Evolutionary conservation across 2,888 invertebrate species (phyloP).

Genomic region (Coenonympha glycerion): DNA sequence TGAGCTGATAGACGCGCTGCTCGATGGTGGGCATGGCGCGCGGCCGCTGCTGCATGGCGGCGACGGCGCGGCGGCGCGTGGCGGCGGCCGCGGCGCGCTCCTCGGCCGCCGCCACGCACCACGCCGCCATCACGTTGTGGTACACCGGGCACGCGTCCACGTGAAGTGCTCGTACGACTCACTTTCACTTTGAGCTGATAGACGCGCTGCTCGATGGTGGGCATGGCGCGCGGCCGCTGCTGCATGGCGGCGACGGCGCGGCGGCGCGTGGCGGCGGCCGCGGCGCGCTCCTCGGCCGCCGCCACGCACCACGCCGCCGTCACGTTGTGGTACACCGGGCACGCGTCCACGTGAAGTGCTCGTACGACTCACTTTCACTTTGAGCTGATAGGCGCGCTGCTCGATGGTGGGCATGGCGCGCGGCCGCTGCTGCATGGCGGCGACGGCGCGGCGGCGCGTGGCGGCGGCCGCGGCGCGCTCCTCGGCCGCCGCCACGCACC

Average conservation of each 20-base stretch:
- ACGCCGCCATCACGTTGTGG: conserved; percentile 79
- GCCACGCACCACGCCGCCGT: conserved; percentile 76
- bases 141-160: conserved; percentile 93
- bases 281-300: conserved; percentile 79
- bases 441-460: conserved; percentile 68
- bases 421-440: conserved; percentile 49
- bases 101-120: conserved; percentile 79
- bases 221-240: conserved; percentile 59
- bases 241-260: conserved; percentile 54
- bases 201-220: conserved; percentile 80
- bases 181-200: conserved; percentile 61
- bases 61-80: conserved; percentile 68
- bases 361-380: conserved; percentile 47
- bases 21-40: conserved; percentile 76
- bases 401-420: conserved; percentile 76
- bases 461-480: conserved; percentile 79
- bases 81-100: conserved; percentile 79
- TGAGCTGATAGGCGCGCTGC: conserved; percentile 76
- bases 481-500: conserved; percentile 79
- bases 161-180: conserved; percentile 92
- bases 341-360: conserved; percentile 96
- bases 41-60: conserved; percentile 49
- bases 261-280: conserved; percentile 77
- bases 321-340: conserved; percentile 88
- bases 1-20: conserved; percentile 76